A percentile compares a stretch with the other conserved stretches of the same genome.
Evolutionary conservation across 2,113 vertebrate species (phyloP).

Genomic region (Abramis brama): DNA sequence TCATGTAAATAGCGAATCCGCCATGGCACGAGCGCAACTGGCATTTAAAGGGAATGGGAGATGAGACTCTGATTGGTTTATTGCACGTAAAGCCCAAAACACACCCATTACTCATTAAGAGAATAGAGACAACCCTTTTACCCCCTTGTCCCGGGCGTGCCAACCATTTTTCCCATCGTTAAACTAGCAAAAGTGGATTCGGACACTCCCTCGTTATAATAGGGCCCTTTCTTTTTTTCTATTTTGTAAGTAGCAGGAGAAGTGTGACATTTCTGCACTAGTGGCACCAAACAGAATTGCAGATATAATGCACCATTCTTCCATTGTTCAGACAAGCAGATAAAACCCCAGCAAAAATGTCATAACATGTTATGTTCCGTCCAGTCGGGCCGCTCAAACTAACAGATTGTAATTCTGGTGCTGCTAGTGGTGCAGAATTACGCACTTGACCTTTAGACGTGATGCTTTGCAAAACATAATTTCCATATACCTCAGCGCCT

Average conservation of each 20-base stretch:
- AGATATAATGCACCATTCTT: background rate
- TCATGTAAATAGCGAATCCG: too few relatives aligned
- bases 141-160: too few relatives aligned
- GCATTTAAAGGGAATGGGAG: too few relatives aligned
- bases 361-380: background rate
- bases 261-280: background rate
- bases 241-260: background rate
- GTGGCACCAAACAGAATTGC: background rate
- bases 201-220: too few relatives aligned
- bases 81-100: too few relatives aligned
- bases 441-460: background rate
- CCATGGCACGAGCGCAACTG: too few relatives aligned
- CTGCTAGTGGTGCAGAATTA: background rate
- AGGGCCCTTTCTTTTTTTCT: background rate
- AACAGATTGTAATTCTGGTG: background rate
- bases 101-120: too few relatives aligned
- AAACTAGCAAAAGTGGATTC: too few relatives aligned
- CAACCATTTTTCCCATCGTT: too few relatives aligned
- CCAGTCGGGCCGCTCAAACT: background rate
- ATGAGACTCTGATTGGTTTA: too few relatives aligned
- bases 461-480: background rate
- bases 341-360: background rate
- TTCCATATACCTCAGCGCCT: background rate
- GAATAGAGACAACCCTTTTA: too few relatives aligned
- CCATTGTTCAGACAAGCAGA: background rate